phyloP scores from a whole-genome alignment of 2,888 invertebrate species.

The Eudasyphora cyanicolor region DNA sequence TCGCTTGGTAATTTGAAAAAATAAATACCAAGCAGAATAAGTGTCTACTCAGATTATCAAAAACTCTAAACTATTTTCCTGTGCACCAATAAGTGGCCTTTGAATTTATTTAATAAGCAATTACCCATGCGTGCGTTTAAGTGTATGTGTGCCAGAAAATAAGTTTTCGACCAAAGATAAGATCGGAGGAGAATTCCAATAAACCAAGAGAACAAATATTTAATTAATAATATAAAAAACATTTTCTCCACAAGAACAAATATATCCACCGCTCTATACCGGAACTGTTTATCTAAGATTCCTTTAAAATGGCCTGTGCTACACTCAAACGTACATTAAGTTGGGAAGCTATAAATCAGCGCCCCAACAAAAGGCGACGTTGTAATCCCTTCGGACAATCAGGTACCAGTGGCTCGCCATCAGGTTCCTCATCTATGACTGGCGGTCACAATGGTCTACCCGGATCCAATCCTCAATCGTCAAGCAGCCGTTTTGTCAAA shows the following conservation, averaged over 20 bases:
- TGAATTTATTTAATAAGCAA: constrained; percentile 36
- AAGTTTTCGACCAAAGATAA: constrained; percentile 3
- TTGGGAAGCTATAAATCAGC: constrained; percentile 95
- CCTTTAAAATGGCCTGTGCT: constrained; percentile 94
- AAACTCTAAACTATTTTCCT: too few species aligned
- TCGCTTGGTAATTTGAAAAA: too few species aligned
- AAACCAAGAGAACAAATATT: background rate
- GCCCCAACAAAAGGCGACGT: constrained; percentile 93
- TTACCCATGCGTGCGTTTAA: constrained; percentile 19
- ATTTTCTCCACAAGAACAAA: background rate
- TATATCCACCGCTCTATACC: constrained; percentile 8
- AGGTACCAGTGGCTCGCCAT: constrained; percentile 76
- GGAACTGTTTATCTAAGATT: background rate
- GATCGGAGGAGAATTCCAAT: background rate
- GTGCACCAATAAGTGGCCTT: too few species aligned
- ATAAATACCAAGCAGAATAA: too few species aligned
- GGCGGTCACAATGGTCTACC: constrained; percentile 59
- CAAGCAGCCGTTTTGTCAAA: constrained; percentile 82
- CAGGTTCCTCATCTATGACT: constrained; percentile 67
- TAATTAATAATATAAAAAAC: background rate
- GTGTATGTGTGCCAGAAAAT: background rate
- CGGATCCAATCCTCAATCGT: constrained; percentile 69
- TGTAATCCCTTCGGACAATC: constrained; percentile 91
- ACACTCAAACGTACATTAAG: constrained; percentile 97
- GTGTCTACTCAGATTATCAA: too few species aligned